Percentiles rank a stretch among this genome's conserved stretches.
These are phyloP conservation scores for Andrena dorsata DNA, from an alignment of 2,888 invertebrate genomes.

Conservation along the genomic window DNA sequence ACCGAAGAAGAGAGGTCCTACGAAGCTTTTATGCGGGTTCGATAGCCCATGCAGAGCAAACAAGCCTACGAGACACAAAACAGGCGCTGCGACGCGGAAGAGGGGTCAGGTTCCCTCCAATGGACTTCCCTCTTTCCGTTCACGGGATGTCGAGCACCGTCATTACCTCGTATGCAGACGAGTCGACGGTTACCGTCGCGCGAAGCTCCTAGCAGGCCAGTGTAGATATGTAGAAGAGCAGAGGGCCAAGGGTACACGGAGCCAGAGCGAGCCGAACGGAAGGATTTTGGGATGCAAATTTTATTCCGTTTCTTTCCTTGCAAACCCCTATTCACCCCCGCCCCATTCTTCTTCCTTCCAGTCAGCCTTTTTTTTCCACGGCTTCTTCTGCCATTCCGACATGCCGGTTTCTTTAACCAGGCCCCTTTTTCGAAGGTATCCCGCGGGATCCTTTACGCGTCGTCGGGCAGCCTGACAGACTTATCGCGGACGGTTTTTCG, in stretches of 20 bases:
- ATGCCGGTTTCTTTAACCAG: conserved; percentile 50
- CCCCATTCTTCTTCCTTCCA: conserved; percentile 20
- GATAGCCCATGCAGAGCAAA: conserved; percentile 77
- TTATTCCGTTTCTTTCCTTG: conserved; percentile 71
- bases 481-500: conserved; percentile 60
- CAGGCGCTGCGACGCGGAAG: conserved; percentile 58
- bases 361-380: conserved; percentile 34
- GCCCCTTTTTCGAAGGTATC: conserved; percentile 24
- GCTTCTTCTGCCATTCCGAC: conserved; percentile 35
- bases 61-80: conserved; percentile 76
- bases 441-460: conserved; percentile 52
- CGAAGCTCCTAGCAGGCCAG: neutral
- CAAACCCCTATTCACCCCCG: neutral
- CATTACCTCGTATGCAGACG: conserved; percentile 70
- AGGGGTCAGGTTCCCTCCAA: conserved; percentile 55
- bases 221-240: conserved; percentile 31
- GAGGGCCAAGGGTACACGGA: conserved; percentile 31
- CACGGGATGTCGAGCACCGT: conserved; percentile 70
- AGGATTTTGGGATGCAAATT: conserved; percentile 80
- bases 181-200: conserved; percentile 22
- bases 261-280: conserved; percentile 13
- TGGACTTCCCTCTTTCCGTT: conserved; percentile 73
- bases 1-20: conserved; percentile 21
- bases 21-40: conserved; percentile 74
- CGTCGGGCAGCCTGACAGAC: conserved; percentile 54